Evolutionary conservation across 1,140 invertebrate species (phyloP).

Genomic region (Anastatus disparis): DNA sequence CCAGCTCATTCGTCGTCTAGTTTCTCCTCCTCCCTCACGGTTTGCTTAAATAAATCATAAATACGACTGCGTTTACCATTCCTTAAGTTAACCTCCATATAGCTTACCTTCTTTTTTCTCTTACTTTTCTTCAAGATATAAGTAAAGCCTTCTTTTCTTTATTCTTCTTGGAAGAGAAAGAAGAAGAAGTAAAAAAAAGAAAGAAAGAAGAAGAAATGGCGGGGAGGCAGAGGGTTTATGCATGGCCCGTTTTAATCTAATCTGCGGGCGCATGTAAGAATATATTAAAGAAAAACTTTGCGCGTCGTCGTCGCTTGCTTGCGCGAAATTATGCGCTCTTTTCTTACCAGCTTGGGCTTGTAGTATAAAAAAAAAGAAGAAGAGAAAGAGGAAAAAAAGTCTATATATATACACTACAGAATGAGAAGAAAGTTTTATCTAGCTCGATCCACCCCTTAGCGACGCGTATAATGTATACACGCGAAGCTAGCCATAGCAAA

Average conservation of each 20-base stretch:
- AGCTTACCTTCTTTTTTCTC: slow-evolving; percentile 30
- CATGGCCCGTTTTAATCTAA: slow-evolving; percentile 66
- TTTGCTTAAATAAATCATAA: slow-evolving; percentile 64
- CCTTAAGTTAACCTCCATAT: slow-evolving; percentile 41
- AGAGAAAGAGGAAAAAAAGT: slow-evolving; percentile 40
- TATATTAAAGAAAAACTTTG: slow-evolving; percentile 66
- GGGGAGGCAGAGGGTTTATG: slow-evolving; percentile 51
- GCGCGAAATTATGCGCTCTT: slow-evolving; percentile 56
- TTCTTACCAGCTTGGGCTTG: not conserved
- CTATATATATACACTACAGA: too few species aligned
- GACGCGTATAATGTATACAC: slow-evolving; percentile 34
- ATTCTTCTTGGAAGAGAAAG: too few species aligned
- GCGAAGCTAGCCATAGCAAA: too few species aligned
- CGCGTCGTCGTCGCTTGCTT: slow-evolving; percentile 48
- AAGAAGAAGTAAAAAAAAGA: too few species aligned
- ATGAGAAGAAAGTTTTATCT: slow-evolving; percentile 42
- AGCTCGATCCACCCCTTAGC: not conserved
- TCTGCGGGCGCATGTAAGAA: slow-evolving; percentile 64
- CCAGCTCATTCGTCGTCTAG: too few species aligned
- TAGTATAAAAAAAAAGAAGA: not conserved
- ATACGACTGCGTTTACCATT: slow-evolving; percentile 57
- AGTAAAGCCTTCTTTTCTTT: slow-evolving; percentile 3
- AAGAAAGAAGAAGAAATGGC: too few species aligned
- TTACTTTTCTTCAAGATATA: not conserved
- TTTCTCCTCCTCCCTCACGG: slow-evolving; percentile 3